These are phyloP conservation scores for Coracopsis vasa DNA, from an alignment of 2,113 vertebrate species.

Conservation along the genomic window DNA sequence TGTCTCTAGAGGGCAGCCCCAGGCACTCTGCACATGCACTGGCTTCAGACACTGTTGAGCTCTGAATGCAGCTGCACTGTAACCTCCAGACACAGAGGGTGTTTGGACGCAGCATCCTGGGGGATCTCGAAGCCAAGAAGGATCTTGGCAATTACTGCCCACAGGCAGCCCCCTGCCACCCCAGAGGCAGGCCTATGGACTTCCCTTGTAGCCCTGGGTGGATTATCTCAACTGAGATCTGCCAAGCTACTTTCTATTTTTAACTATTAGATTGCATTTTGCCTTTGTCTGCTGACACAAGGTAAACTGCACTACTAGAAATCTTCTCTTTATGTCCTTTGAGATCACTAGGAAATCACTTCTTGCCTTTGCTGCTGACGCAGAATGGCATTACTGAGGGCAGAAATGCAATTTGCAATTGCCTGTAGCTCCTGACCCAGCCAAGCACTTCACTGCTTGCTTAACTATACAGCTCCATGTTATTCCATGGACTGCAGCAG, in stretches of 20 bases:
- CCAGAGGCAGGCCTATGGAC: background rate
- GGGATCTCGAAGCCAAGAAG: accelerated
- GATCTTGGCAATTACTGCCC: too few relatives aligned
- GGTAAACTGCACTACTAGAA: background rate
- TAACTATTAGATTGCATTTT: background rate
- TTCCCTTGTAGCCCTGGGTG: background rate
- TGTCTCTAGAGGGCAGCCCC: background rate
- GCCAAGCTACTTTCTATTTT: background rate
- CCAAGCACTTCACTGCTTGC: background rate
- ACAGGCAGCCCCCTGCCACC: background rate
- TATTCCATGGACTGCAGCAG: background rate
- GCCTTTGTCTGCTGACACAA: background rate
- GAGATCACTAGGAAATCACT: background rate
- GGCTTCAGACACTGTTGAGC: background rate
- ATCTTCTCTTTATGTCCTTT: background rate
- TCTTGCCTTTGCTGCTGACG: background rate
- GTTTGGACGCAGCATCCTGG: background rate
- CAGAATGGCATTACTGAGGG: background rate
- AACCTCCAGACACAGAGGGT: accelerated
- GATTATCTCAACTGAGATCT: background rate
- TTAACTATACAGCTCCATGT: background rate
- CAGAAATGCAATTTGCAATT: background rate
- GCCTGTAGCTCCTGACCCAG: background rate
- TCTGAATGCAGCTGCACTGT: background rate
- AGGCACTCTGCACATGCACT: background rate